Percentiles rank a stretch among this genome's conserved stretches.
Evolutionary conservation across 2,113 vertebrate species (phyloP).

Genomic region (Brienomyrus brachyistius): DNA sequence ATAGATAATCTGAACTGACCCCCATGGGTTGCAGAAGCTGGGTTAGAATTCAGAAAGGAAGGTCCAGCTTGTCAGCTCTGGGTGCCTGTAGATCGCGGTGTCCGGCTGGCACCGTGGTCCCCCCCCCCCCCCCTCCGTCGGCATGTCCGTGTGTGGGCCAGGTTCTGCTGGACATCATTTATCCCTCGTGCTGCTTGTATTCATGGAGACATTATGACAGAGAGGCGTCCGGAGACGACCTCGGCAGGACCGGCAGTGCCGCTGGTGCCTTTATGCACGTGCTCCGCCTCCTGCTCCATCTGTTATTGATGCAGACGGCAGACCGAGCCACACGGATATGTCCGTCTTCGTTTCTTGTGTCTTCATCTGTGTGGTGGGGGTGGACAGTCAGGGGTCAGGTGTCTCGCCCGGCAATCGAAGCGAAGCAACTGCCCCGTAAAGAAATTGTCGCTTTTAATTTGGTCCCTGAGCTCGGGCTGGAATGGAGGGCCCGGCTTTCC

Average conservation of each 20-base stretch:
- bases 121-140: too few species aligned
- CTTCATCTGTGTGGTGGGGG: not conserved
- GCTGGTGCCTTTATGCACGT: not conserved
- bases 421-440: not conserved
- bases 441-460: slow-evolving; percentile 18
- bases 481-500: slow-evolving; percentile 24
- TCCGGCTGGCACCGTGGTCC: not conserved
- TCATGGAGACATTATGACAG: not conserved
- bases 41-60: not conserved
- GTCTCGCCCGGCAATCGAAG: not conserved
- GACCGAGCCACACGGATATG: not conserved
- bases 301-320: not conserved
- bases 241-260: not conserved
- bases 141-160: not conserved
- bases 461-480: slow-evolving; percentile 5
- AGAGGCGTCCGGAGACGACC: not conserved
- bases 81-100: not conserved
- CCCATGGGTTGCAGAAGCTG: not conserved
- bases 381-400: not conserved
- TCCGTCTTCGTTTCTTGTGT: not conserved
- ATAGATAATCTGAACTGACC: not conserved
- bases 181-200: not conserved
- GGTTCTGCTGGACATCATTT: not conserved
- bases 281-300: not conserved
- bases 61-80: not conserved